phyloP scores from a whole-genome alignment of 2,113 vertebrate genomes.

The Hirundichthys speculiger region DNA sequence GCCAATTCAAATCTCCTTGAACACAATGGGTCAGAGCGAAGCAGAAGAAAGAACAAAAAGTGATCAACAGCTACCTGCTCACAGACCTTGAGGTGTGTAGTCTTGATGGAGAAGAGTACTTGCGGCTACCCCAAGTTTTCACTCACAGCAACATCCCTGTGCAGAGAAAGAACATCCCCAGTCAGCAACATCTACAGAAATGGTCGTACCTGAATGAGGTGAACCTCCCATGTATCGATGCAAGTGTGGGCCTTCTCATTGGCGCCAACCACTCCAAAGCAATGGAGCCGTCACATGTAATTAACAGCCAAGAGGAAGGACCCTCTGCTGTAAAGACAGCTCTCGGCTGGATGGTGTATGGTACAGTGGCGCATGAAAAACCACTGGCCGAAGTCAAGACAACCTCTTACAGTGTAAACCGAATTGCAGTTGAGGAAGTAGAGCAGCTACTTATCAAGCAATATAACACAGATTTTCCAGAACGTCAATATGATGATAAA shows the following conservation, averaged over 20 bases:
- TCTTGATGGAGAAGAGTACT: neutral
- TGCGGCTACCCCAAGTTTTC: neutral
- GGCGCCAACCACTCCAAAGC: neutral
- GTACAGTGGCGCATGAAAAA: neutral
- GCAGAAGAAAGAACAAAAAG: too few relatives aligned
- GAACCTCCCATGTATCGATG: neutral
- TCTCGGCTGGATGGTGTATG: neutral
- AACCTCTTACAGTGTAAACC: too few relatives aligned
- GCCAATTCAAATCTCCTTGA: too few relatives aligned
- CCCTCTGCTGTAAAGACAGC: neutral
- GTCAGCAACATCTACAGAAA: too few relatives aligned
- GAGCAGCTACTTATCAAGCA: too few relatives aligned
- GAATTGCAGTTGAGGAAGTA: too few relatives aligned
- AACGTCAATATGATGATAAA: too few relatives aligned
- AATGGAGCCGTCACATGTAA: neutral
- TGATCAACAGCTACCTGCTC: neutral
- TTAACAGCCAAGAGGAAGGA: neutral
- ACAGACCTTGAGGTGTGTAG: neutral
- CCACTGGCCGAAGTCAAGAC: too few relatives aligned
- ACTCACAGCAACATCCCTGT: neutral
- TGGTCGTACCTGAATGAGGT: too few relatives aligned
- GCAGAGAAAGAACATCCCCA: neutral
- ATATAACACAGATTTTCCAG: too few relatives aligned
- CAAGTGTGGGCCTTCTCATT: neutral
- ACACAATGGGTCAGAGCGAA: too few relatives aligned